phyloP scores from a whole-genome alignment of 2,888 invertebrate species.

The Apotomis betuletana region DNA sequence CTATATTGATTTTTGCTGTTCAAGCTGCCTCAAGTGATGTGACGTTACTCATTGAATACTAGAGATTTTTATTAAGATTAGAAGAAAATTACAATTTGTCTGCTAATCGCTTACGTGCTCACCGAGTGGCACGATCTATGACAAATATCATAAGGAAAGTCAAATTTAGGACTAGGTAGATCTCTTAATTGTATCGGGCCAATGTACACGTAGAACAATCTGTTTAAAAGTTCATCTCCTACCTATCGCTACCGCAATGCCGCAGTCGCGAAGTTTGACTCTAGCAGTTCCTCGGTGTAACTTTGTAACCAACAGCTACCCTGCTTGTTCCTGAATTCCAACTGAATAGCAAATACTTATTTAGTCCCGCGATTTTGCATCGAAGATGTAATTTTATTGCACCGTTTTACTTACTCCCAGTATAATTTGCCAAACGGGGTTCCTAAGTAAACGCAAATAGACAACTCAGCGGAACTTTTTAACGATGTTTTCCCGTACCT shows the following conservation, averaged over 20 bases:
- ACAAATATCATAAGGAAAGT: no score
- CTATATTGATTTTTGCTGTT: no score
- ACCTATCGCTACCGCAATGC: conserved; percentile 25
- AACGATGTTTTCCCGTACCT: conserved; percentile 33
- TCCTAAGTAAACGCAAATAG: conserved; percentile 27
- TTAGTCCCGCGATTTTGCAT: neutral
- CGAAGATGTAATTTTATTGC: conserved; percentile 26
- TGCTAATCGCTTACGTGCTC: no score
- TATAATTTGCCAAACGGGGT: conserved; percentile 22
- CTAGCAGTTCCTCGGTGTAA: conserved; percentile 9
- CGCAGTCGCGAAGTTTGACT: conserved; percentile 31
- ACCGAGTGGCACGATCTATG: no score
- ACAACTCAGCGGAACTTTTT: conserved; percentile 33
- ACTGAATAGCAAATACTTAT: conserved; percentile 11
- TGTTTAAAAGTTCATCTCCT: conserved; percentile 1
- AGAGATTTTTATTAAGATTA: no score
- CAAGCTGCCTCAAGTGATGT: no score
- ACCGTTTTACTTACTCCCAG: conserved; percentile 6
- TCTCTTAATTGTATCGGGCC: no score
- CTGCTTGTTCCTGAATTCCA: conserved; percentile 30
- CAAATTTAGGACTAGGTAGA: no score
- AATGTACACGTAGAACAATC: neutral
- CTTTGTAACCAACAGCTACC: conserved; percentile 19
- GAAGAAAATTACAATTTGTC: no score
- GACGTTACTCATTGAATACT: no score